Percentiles rank a stretch among this genome's conserved stretches.
Conservation (phyloP, 2,797 vertebrate species). For the Kryptolebias ocellatus region DNA sequence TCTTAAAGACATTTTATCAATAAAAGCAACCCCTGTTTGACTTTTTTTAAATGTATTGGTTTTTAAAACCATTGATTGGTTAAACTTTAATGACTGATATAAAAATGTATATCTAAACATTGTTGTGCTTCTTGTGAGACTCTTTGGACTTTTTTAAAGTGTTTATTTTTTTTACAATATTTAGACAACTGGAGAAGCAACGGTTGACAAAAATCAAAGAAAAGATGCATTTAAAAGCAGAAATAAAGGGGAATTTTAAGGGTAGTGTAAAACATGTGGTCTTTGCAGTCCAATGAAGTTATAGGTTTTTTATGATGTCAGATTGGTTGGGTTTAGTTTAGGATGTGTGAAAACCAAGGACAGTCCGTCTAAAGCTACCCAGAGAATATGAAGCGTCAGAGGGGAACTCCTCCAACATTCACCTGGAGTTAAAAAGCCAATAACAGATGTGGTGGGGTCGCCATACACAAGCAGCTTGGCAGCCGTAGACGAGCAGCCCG, state of each 20-base stretch:
- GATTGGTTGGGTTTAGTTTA: conserved; percentile 28
- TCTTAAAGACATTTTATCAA: too few species aligned
- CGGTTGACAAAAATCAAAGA: too few species aligned
- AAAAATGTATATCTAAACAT: too few species aligned
- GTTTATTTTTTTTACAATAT: neutral
- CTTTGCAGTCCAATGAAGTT: conserved; percentile 51
- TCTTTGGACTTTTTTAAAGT: too few species aligned
- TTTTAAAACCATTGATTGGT: too few species aligned
- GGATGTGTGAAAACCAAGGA: too few species aligned
- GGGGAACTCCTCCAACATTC: conserved; percentile 39
- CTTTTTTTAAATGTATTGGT: too few species aligned
- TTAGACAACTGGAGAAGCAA: neutral
- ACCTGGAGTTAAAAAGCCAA: conserved; percentile 66
- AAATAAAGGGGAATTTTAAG: conserved; percentile 3
- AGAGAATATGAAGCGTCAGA: conserved; percentile 30
- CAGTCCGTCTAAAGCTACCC: conserved; percentile 28
- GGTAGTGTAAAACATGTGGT: conserved; percentile 27
- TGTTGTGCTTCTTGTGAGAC: too few species aligned
- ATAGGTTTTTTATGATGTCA: conserved; percentile 42
- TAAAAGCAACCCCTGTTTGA: too few species aligned
- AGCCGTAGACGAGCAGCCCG: conserved; percentile 44
- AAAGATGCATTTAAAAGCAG: neutral
- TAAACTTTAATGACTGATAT: too few species aligned
- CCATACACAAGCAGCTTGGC: conserved; percentile 44
- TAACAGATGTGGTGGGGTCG: conserved; percentile 43